These are phyloP conservation scores for Sinopyrophorus schimmeli DNA, from an alignment of 2,888 invertebrate species.

Conservation along the genomic window DNA sequence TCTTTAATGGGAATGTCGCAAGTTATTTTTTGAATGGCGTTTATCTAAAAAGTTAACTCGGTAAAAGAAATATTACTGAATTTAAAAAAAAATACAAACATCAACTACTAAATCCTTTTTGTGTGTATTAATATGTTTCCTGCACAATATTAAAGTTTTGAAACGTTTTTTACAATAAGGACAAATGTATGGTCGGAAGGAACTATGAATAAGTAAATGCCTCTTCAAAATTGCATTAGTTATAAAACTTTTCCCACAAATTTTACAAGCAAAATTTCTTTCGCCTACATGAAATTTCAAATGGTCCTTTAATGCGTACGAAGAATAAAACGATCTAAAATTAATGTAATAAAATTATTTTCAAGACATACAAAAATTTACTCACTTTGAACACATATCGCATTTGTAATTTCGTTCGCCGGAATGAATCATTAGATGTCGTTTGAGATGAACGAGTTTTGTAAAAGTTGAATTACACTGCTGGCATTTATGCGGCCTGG, in stretches of 20 bases:
- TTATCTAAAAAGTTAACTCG: too few relatives aligned
- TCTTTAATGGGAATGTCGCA: too few relatives aligned
- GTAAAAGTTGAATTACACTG: slow-evolving; percentile 57
- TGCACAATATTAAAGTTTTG: slow-evolving; percentile 63
- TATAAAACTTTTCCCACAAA: slow-evolving; percentile 52
- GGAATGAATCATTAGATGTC: slow-evolving; percentile 51
- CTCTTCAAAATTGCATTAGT: slow-evolving; percentile 49
- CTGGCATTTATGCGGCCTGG: slow-evolving; percentile 56
- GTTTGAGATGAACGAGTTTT: slow-evolving; percentile 61
- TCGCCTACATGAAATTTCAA: slow-evolving; percentile 47
- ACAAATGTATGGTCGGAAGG: slow-evolving; percentile 60
- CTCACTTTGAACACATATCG: slow-evolving; percentile 49
- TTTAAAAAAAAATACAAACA: too few relatives aligned
- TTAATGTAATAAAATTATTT: slow-evolving; percentile 4
- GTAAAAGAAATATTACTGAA: too few relatives aligned
- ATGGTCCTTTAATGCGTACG: slow-evolving; percentile 47
- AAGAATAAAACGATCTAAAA: slow-evolving; percentile 44
- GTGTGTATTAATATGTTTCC: slow-evolving; percentile 57
- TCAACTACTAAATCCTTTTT: slow-evolving; percentile 13
- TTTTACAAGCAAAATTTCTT: slow-evolving; percentile 49
- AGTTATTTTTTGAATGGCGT: too few relatives aligned
- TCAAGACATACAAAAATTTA: slow-evolving; percentile 6
- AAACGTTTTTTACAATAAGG: slow-evolving; percentile 65
- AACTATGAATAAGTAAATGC: slow-evolving; percentile 52
- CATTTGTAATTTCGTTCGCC: slow-evolving; percentile 51